Evolutionary conservation across 1,140 invertebrate species (phyloP).

Genomic region (Pseudomyrmex concolor): DNA sequence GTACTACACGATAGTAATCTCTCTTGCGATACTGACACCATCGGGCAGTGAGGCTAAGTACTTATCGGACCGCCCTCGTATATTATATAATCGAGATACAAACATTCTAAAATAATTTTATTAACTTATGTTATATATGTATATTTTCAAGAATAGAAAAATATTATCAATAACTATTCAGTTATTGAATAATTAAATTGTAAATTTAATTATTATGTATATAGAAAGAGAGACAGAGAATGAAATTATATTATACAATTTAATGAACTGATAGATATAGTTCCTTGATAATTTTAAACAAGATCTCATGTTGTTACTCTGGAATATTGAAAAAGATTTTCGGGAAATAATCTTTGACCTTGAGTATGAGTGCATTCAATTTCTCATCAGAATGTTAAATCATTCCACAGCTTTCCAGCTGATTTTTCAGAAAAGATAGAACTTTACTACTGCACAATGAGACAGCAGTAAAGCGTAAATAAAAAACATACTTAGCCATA

Average conservation of each 20-base stretch:
- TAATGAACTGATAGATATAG: not conserved
- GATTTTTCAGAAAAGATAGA: not conserved
- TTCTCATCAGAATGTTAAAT: conserved; percentile 18
- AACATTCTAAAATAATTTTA: not conserved
- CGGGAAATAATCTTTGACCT: not conserved
- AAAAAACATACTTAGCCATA: conserved; percentile 11
- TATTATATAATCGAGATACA: not conserved
- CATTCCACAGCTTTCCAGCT: not conserved
- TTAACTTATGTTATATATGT: not conserved
- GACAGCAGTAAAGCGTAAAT: not conserved
- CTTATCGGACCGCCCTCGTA: too few species aligned
- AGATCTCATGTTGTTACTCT: not conserved
- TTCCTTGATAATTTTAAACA: conserved; percentile 1
- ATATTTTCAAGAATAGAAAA: not conserved
- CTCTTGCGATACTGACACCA: too few species aligned
- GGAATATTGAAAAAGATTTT: not conserved
- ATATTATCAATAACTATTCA: not conserved
- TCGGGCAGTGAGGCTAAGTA: too few species aligned
- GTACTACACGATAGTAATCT: too few species aligned
- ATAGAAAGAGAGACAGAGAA: not conserved
- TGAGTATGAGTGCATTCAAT: not conserved
- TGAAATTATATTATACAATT: conserved; percentile 1
- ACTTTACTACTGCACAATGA: not conserved
- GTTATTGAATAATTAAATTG: not conserved
- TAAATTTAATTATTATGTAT: not conserved